Evolutionary conservation across 2,888 invertebrate species (phyloP), one percentile per base, ranked within the genome.

Genomic region (Epistrophella euchroma): DNA sequence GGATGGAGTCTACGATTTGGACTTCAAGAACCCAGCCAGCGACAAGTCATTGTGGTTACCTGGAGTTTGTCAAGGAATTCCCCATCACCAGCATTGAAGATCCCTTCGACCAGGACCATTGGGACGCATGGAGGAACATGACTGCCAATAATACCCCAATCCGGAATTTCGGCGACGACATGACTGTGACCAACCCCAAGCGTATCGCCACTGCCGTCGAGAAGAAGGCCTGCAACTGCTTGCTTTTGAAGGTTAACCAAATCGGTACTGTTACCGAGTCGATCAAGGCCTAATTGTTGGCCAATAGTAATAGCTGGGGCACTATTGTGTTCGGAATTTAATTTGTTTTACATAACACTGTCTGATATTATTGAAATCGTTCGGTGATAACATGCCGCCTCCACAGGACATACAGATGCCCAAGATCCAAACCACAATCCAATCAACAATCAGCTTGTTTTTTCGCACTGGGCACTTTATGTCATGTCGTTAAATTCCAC

Each of bases 301-400:
- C 97, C 88, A 97, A 97, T 93, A 94, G 95, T 91, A 97, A 96
- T 90, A 97, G 97, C 80, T 99, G 99, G 99, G 99, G 99, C 88
- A 99, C 99, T 88, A 99, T 99, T 99, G 99, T 99, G 15, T 99
- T n/a, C n/a, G n/a, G n/a, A n/a, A n/a, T n/a, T n/a, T n/a, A n/a
- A n/a, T n/a, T n/a, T n/a, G n/a, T n/a, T n/a, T n/a, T n/a, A n/a
- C n/a, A n/a, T n/a, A n/a, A n/a, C n/a, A n/a, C n/a, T n/a, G n/a
- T n/a, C n/a, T n/a, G n/a, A n/a, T n/a, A n/a, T n/a, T n/a, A n/a
- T n/a, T n/a, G n/a, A n/a, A n/a, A n/a, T n/a, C n/a, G n/a, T n/a
- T n/a, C n/a, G n/a, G n/a, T n/a, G n/a, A n/a, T n/a, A n/a, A n/a
- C n/a, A n/a, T n/a, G n/a, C n/a, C n/a, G n/a, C n/a, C n/a, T n/a